Evolutionary conservation across 2,888 invertebrate species (phyloP).

Genomic region (Lymantria monacha): DNA sequence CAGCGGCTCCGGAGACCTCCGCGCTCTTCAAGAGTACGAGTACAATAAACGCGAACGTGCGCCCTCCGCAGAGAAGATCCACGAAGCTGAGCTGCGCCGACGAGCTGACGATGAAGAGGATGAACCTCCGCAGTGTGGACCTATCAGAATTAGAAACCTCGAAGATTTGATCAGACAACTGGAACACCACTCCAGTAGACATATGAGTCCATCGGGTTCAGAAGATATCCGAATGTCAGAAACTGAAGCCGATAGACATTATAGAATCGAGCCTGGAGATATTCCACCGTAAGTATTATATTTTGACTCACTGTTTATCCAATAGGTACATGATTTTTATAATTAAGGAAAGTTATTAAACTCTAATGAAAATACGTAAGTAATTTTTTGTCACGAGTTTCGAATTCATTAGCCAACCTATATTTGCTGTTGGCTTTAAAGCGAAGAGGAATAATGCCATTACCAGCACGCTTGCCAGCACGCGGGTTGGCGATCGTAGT

Average conservation of each 20-base stretch:
- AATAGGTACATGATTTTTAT: neutral
- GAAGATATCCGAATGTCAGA: slow-evolving; percentile 95
- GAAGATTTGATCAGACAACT: slow-evolving; percentile 95
- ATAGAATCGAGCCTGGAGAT: slow-evolving; percentile 86
- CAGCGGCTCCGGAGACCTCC: slow-evolving; percentile 68
- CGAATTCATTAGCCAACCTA: no score
- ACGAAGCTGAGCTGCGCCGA: slow-evolving; percentile 84
- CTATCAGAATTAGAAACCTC: slow-evolving; percentile 93
- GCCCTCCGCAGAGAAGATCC: slow-evolving; percentile 88
- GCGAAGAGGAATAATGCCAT: no score
- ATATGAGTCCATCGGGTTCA: slow-evolving; percentile 95
- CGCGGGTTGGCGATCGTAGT: no score
- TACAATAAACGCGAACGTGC: slow-evolving; percentile 83
- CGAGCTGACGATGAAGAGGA: slow-evolving; percentile 84
- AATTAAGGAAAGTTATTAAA: no score
- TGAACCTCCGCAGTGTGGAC: slow-evolving; percentile 90
- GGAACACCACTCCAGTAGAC: slow-evolving; percentile 92
- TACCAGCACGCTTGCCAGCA: no score
- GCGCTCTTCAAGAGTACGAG: slow-evolving; percentile 77
- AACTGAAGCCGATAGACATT: slow-evolving; percentile 93
- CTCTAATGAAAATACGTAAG: no score
- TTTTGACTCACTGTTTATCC: neutral
- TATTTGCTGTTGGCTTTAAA: no score
- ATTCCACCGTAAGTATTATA: slow-evolving; percentile 66
- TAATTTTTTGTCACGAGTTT: no score